Conservation (phyloP, 2,113 vertebrate genomes). For the Rattus norvegicus region DNA sequence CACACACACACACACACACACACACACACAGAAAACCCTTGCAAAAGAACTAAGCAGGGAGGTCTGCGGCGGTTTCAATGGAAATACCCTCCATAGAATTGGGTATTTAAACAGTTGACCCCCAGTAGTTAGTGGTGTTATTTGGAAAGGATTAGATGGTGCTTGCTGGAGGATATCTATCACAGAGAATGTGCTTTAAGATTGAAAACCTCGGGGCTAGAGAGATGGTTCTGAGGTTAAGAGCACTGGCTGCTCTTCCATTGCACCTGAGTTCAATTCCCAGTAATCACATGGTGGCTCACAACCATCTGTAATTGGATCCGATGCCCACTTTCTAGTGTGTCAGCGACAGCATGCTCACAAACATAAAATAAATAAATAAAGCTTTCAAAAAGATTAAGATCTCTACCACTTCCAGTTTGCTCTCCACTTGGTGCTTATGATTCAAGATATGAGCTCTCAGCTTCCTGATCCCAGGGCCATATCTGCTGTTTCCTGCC, state of each 20-base stretch:
- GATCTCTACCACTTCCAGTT: neutral
- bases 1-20: too few species aligned
- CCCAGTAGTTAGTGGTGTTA: neutral
- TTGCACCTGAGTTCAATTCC: too few species aligned
- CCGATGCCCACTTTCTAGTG: too few species aligned
- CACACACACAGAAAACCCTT: neutral
- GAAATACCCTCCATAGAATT: neutral
- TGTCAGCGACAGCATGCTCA: too few species aligned
- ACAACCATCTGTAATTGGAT: too few species aligned
- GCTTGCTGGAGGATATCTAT: neutral
- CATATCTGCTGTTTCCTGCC: neutral
- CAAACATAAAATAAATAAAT: too few species aligned
- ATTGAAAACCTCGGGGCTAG: neutral
- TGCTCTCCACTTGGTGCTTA: neutral
- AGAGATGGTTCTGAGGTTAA: too few species aligned
- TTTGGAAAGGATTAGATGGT: neutral
- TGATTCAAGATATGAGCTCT: neutral
- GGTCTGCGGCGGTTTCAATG: neutral
- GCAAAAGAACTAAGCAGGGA: slow-evolving; percentile 5
- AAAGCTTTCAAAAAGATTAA: neutral
- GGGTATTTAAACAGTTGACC: neutral
- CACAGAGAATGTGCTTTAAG: neutral
- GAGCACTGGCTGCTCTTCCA: too few species aligned
- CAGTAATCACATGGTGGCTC: too few species aligned
- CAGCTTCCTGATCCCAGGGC: neutral